Conservation (phyloP, 2,888 invertebrate species). For the Amphiduros pacificus region DNA sequence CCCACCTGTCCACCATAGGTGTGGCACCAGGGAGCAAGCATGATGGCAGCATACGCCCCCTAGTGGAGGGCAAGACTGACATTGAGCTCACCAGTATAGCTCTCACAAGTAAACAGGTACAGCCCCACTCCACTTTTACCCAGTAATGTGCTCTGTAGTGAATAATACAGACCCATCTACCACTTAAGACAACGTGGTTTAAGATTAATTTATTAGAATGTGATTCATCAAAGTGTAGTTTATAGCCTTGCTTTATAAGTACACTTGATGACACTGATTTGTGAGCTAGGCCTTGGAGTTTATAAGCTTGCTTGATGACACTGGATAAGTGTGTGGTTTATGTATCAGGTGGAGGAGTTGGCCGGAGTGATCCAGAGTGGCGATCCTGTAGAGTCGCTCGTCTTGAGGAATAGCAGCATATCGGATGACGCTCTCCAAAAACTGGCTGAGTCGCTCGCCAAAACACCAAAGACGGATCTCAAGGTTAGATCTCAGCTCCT, state of each 20-base stretch:
- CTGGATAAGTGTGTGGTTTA: too few species aligned
- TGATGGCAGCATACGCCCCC: slow-evolving; percentile 33
- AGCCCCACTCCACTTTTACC: background rate
- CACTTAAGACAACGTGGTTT: background rate
- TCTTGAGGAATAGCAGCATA: slow-evolving; percentile 38
- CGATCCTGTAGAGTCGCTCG: slow-evolving; percentile 32
- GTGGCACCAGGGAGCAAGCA: slow-evolving; percentile 26
- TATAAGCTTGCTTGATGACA: too few species aligned
- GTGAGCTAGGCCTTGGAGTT: too few species aligned
- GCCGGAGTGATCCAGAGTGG: slow-evolving; percentile 31
- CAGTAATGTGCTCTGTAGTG: background rate
- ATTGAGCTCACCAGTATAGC: slow-evolving; percentile 37
- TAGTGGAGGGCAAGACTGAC: slow-evolving; percentile 31
- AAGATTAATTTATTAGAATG: background rate
- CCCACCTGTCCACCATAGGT: slow-evolving; percentile 22
- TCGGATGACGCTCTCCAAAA: slow-evolving; percentile 25
- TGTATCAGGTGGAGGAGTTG: slow-evolving; percentile 35
- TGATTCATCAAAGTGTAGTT: too few species aligned
- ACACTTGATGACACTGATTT: too few species aligned
- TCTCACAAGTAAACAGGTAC: slow-evolving; percentile 38
- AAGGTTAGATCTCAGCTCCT: too few species aligned
- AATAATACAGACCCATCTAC: too few species aligned
- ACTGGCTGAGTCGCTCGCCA: background rate
- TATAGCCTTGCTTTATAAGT: too few species aligned
- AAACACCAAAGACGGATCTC: too few species aligned